Evolutionary conservation across 1,140 invertebrate genomes (phyloP), one percentile per base, ranked within the genome.

Genomic region (Cephus cinctus): DNA sequence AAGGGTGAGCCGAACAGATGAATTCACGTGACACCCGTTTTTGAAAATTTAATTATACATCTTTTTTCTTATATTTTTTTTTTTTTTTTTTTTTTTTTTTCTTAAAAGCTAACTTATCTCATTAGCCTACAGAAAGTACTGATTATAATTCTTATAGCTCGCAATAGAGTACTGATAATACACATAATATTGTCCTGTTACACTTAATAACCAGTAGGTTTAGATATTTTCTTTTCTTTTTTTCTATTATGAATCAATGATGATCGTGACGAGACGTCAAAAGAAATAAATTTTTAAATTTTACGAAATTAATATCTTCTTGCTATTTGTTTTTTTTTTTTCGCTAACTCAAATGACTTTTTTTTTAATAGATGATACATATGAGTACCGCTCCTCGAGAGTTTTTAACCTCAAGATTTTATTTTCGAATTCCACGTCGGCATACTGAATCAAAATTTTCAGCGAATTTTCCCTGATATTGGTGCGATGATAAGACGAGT

Each of bases 111-210:
- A 27, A 27, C 25, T 27, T 27, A 27, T 38, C 16, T 30, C 27
- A 3, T 3, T 30, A 30, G 27, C 3, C 27, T 30, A 30, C 2
- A 30, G 27, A 30, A 30, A 30, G 14, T 30, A 2, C 2, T 2
- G 27, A 30, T 30, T 3, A 30, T 30, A 2, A 27, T 30, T 11
- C 12, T 30, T 12, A 3, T 27, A 27, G 11, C 11, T n/a, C 35
- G 35, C 16, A 14, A 36, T 12, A 36, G 16, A 19, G 20, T 20
- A 41, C 39, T n/a, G 25, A 50, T 55, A 56, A 51, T 59, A 57
- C 54, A 56, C 42, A 43, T 59, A 63, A 68, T 68, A 68, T 68
- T 68, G 65, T 68, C 65, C 64, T 60, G 64, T 67, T 67, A 63
- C 44, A 42, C 51, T 59, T 48, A 59, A 59, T 58, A 51, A 54